These are phyloP conservation scores for Drosophila atroscutellata DNA, from an alignment of 2,888 invertebrate genomes.

Conservation along the genomic window DNA sequence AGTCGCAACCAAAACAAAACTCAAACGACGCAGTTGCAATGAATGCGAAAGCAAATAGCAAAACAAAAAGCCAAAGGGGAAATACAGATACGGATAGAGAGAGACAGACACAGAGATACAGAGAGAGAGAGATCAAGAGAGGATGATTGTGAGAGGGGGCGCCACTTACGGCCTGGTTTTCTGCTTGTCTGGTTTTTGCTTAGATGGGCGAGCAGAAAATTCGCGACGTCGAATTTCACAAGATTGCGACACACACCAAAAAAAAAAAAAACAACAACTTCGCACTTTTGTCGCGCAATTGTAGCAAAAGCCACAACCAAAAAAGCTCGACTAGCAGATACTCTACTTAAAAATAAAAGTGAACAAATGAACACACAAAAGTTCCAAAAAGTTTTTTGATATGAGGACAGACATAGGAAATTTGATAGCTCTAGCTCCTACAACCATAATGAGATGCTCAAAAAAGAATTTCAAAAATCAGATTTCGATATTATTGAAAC, in stretches of 20 bases:
- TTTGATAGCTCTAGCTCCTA: background rate
- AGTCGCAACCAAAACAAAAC: conserved; percentile 33
- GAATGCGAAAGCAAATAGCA: conserved; percentile 66
- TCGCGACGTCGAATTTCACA: conserved; percentile 72
- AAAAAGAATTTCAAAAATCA: background rate
- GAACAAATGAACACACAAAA: fast-evolving
- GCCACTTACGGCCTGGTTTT: conserved; percentile 44
- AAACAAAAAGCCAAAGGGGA: conserved; percentile 50
- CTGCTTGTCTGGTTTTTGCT: conserved; percentile 51
- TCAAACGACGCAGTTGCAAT: conserved; percentile 57
- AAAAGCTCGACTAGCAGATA: background rate
- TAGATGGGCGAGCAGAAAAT: conserved; percentile 65
- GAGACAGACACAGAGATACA: background rate
- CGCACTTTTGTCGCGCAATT: conserved; percentile 70
- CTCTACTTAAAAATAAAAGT: fast-evolving
- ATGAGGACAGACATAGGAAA: background rate
- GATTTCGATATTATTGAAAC: background rate
- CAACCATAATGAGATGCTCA: background rate
- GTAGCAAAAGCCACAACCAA: conserved; percentile 17
- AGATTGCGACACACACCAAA: conserved; percentile 58
- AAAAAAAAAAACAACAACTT: conserved; percentile 36
- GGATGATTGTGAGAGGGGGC: conserved; percentile 17
- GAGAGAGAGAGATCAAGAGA: background rate
- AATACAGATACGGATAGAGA: conserved; percentile 11
- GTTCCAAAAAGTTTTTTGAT: background rate